phyloP scores from a whole-genome alignment of 2,113 vertebrate genomes.

The Jacana jacana region DNA sequence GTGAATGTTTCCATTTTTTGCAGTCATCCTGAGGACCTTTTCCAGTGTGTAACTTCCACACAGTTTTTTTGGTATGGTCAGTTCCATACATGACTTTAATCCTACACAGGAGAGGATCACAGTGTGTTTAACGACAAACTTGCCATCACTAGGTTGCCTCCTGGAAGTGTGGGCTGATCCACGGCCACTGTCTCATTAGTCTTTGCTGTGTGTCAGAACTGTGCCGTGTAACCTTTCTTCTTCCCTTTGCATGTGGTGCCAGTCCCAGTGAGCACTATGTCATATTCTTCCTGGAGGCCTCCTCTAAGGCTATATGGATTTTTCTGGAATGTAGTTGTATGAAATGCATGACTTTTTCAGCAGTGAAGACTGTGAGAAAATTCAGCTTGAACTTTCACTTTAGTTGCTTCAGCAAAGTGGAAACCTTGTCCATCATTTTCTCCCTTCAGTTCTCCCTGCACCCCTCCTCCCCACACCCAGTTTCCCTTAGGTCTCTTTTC shows the following conservation, averaged over 20 bases:
- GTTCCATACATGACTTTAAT: not conserved
- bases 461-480: accelerated
- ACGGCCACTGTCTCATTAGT: not conserved
- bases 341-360: not conserved
- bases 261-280: not conserved
- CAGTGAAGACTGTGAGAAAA: not conserved
- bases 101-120: not conserved
- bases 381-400: not conserved
- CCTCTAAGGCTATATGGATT: not conserved
- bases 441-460: not conserved
- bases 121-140: not conserved
- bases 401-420: not conserved
- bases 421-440: not conserved
- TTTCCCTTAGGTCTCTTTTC: not conserved
- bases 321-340: not conserved
- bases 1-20: not conserved
- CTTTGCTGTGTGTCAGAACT: not conserved
- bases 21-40: not conserved
- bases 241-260: not conserved
- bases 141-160: not conserved
- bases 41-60: not conserved
- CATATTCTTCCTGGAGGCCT: not conserved
- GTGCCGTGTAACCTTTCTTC: not conserved
- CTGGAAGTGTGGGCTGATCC: not conserved
- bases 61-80: not conserved